Base-by-base conservation (phyloP, 2,113 vertebrate genomes). In the Neodontobutis hainanensis region DNA sequence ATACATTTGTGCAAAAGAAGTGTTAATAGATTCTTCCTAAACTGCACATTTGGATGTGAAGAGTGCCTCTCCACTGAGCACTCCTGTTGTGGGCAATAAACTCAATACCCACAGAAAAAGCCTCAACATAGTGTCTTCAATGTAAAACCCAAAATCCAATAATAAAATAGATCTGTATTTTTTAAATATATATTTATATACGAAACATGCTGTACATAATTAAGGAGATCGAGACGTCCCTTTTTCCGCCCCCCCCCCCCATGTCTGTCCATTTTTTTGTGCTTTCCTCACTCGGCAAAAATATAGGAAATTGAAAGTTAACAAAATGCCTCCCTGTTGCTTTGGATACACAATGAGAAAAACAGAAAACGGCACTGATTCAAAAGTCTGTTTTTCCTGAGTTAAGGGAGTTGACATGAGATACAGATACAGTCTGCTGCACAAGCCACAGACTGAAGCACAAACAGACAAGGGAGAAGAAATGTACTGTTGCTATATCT, bases 111-210 rank as follows among this genome's bases (percentile, higher is more conserved):
- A 15, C 48, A 15, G 16, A 15, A 15, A 49, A 58, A 86, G 79
- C 85, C 81, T 81, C 72, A 77, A 87, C 79, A 86, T 90, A 91
- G 90, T 91, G 90, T 90, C 84, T 78, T 86, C 52, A 76, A 89
- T 85, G 68, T 79, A 91, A 89, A 90, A 87, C 73, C 84, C 84
- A 76, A 82, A 84, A 91, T 85, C 77, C 79, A 87, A 88, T 90
- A 90, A 92, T 92, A 93, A 93, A 93, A 93, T 93, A 93, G 85
- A 92, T 92, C 89, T 90, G 86, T 92, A 91, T 91, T 87, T 91
- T 87, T 87, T 90, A 87, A 90, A 90, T 91, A 91, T 91, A 91
- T 88, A 90, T 90, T 88, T 88, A 92, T 91, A 90, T 91, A 93
- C 59, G 79, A 91, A 91, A 91, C 90, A 92, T 91, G 91, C 90